A percentile compares a stretch with the other conserved stretches of the same genome.
Evolutionary conservation across 2,113 vertebrate species (phyloP).

Genomic region (Sterna hirundo): DNA sequence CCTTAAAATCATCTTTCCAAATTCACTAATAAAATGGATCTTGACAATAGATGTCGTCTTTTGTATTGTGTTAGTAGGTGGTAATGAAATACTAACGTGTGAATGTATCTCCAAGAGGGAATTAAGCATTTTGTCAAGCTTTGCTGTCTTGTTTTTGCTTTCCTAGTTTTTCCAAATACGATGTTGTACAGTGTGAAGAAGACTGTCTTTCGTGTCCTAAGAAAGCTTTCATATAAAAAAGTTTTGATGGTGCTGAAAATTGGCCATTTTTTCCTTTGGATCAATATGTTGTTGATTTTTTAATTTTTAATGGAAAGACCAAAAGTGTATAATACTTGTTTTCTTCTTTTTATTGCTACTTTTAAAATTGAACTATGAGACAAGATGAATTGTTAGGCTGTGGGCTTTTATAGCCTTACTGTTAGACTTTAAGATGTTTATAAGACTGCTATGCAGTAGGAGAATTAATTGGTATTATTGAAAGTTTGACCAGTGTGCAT

Average conservation of each 20-base stretch:
- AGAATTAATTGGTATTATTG: background rate
- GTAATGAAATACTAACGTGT: background rate
- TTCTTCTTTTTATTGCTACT: background rate
- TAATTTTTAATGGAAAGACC: background rate
- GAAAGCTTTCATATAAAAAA: background rate
- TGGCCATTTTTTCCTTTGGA: background rate
- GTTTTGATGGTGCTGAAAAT: background rate
- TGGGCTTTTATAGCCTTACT: background rate
- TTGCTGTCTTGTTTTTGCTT: background rate
- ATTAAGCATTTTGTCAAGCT: background rate
- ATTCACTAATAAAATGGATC: background rate
- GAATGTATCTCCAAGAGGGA: background rate
- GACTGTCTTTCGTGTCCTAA: background rate
- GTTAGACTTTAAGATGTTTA: background rate
- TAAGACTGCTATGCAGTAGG: background rate
- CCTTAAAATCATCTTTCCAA: background rate
- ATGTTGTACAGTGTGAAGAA: background rate
- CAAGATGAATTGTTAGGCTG: background rate
- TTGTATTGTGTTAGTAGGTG: background rate
- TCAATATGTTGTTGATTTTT: background rate
- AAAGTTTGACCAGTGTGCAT: background rate
- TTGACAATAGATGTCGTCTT: background rate
- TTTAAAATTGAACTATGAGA: background rate
- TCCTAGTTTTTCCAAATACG: background rate
- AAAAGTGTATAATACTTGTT: background rate